Conservation (phyloP, 2,113 vertebrate species). For the Felis chaus region DNA sequence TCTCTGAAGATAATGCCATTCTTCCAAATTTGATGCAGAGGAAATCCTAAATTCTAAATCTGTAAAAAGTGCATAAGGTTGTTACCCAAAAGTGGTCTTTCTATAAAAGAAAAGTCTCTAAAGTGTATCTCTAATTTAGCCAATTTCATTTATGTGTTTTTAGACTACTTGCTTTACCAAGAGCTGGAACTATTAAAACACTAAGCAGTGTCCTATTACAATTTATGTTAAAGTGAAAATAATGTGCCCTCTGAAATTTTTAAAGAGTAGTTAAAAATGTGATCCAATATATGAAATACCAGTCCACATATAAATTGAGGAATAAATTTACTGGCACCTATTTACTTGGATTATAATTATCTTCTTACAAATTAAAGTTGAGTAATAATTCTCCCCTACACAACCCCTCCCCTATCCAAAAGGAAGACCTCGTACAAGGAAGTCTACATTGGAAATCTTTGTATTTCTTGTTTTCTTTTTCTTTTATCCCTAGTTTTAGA, state of each 20-base stretch:
- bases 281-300: not conserved
- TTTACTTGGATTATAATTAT: slow-evolving; percentile 3
- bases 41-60: not conserved
- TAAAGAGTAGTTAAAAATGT: slow-evolving; percentile 5
- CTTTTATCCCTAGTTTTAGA: no score
- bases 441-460: not conserved
- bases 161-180: not conserved
- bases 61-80: not conserved
- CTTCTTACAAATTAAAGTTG: not conserved
- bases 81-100: not conserved
- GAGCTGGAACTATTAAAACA: not conserved
- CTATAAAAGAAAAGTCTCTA: not conserved
- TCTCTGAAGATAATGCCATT: not conserved
- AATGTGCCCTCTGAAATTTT: not conserved
- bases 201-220: not conserved
- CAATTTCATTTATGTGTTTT: not conserved
- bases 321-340: not conserved
- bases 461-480: not conserved
- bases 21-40: not conserved
- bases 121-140: slow-evolving; percentile 17
- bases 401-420: not conserved
- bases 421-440: not conserved
- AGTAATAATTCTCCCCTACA: not conserved
- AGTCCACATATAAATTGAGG: not conserved
- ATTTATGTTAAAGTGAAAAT: slow-evolving; percentile 37